A percentile compares a stretch with the other conserved stretches of the same genome.
Evolutionary conservation across 2,113 vertebrate species (phyloP).

Genomic region (Agapornis roseicollis): DNA sequence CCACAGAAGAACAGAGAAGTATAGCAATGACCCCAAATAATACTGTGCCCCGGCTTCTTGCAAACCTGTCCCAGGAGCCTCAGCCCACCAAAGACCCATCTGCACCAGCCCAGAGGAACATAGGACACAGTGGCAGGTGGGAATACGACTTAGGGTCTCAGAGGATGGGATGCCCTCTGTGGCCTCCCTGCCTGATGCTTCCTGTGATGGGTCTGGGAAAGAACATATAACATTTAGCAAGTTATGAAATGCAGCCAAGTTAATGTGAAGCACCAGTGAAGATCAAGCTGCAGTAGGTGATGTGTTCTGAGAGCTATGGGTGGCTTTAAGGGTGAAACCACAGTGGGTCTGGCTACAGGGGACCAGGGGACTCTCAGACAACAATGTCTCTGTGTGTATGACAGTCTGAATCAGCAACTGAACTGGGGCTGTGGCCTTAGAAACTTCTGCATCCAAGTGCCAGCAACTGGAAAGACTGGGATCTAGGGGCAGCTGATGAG

Average conservation of each 20-base stretch:
- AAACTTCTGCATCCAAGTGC: background rate
- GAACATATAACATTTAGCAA: background rate
- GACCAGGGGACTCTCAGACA: too few relatives aligned
- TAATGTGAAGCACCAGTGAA: background rate
- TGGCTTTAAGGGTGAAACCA: background rate
- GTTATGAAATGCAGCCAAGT: background rate
- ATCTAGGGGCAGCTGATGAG: background rate
- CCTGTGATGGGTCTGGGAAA: background rate
- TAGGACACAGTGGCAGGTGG: background rate
- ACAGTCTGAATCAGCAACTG: background rate
- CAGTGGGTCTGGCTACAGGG: rapidly evolving
- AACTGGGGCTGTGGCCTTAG: background rate
- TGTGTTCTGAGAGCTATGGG: background rate
- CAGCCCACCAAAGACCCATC: too few relatives aligned
- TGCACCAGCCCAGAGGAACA: background rate
- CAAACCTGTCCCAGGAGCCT: background rate
- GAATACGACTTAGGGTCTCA: background rate
- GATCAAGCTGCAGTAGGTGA: background rate
- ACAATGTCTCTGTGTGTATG: background rate
- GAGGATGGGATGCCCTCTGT: background rate
- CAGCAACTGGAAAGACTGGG: background rate
- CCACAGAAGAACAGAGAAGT: background rate
- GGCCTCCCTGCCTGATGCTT: background rate
- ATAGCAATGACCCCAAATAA: background rate
- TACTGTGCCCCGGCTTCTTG: background rate